Conservation (phyloP, 1,140 invertebrate genomes). For the Sycophaga agraensis region DNA sequence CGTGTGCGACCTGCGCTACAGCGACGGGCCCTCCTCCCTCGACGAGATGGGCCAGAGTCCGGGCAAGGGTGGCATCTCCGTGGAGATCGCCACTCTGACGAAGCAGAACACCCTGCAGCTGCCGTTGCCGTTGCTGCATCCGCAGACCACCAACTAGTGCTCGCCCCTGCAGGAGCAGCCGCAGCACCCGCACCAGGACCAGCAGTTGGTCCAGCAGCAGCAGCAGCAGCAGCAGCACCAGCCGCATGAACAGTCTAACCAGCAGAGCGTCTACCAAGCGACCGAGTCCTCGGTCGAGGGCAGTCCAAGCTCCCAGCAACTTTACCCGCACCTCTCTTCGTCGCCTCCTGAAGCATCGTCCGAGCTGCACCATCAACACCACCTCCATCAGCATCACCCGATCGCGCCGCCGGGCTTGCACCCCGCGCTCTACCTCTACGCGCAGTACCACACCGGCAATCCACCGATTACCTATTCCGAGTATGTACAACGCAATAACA, state of each 20-base stretch:
- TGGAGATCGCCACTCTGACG: conserved; percentile 52
- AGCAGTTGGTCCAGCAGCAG: conserved; percentile 29
- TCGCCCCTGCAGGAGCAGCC: conserved; percentile 44
- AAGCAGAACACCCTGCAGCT: conserved; percentile 56
- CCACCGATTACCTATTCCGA: conserved; percentile 51
- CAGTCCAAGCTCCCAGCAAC: conserved; percentile 41
- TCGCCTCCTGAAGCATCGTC: conserved; percentile 33
- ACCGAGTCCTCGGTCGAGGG: conserved; percentile 40
- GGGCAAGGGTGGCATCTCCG: conserved; percentile 47
- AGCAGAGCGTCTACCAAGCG: conserved; percentile 54
- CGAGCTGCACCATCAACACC: conserved; percentile 34
- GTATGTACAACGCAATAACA: conserved; percentile 52
- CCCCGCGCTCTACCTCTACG: conserved; percentile 54
- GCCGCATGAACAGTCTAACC: conserved; percentile 39
- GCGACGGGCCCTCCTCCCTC: conserved; percentile 53
- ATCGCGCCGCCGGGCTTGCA: conserved; percentile 51
- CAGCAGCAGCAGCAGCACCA: conserved; percentile 40
- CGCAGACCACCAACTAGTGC: conserved; percentile 58
- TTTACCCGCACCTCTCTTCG: conserved; percentile 44
- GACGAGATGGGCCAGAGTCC: conserved; percentile 42
- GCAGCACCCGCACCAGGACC: conserved; percentile 41
- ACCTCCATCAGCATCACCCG: conserved; percentile 35
- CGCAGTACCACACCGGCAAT: conserved; percentile 51
- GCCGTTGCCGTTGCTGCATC: conserved; percentile 54
- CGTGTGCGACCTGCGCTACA: conserved; percentile 56